Conservation (phyloP, 1,140 invertebrate genomes). For the Drepana arcuata region DNA sequence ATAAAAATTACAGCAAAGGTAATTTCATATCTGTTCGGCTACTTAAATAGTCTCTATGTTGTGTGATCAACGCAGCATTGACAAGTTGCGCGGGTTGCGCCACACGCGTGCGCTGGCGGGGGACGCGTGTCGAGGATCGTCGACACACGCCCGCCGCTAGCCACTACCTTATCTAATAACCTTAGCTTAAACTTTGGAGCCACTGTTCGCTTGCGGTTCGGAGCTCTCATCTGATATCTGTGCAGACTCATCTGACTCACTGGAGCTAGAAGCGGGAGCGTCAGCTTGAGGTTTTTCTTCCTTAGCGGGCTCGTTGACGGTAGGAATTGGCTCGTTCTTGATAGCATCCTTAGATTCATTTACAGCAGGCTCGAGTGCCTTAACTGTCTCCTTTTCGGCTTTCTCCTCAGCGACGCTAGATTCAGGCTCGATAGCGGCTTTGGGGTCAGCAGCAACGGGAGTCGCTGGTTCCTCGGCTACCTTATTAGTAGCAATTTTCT, state of each 20-base stretch:
- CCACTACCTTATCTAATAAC: slow-evolving; percentile 36
- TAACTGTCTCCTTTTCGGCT: too few species aligned
- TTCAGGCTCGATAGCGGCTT: too few species aligned
- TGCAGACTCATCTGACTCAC: slow-evolving; percentile 37
- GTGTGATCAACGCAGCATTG: too few species aligned
- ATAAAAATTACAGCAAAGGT: slow-evolving; percentile 64
- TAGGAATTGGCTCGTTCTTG: slow-evolving; percentile 1
- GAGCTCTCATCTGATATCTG: slow-evolving; percentile 35
- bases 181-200: too few species aligned
- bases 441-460: too few species aligned
- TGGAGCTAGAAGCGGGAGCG: slow-evolving; percentile 31
- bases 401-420: too few species aligned
- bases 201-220: slow-evolving; percentile 28
- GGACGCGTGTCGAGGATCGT: slow-evolving; percentile 59
- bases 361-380: slow-evolving; percentile 11
- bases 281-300: slow-evolving; percentile 23
- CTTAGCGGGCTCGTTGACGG: slow-evolving; percentile 4
- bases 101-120: slow-evolving; percentile 27
- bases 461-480: too few species aligned
- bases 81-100: slow-evolving; percentile 35
- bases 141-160: slow-evolving; percentile 59
- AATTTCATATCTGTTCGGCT: slow-evolving; percentile 50
- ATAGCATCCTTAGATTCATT: slow-evolving; percentile 5
- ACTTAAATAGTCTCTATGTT: slow-evolving; percentile 70
- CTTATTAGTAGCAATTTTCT: too few species aligned